Percentiles rank a stretch among this genome's conserved stretches.
Evolutionary conservation across 2,888 invertebrate species (phyloP).

Genomic region (Drosophila atroscutellata): DNA sequence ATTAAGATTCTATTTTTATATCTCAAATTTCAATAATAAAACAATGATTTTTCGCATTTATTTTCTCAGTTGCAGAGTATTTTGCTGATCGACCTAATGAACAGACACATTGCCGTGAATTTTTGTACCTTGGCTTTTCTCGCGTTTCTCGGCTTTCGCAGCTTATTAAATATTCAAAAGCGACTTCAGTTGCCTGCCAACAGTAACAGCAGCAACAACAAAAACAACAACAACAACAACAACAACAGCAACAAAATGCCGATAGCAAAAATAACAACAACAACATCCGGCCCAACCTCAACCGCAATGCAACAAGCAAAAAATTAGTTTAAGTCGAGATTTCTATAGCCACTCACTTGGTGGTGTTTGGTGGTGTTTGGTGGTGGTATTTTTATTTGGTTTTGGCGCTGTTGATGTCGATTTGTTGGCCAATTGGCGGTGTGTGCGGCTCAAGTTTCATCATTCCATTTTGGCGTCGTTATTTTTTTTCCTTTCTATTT

Average conservation of each 20-base stretch:
- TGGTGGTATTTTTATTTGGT: neutral
- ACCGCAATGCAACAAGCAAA: constrained; percentile 67
- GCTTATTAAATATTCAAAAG: constrained; percentile 79
- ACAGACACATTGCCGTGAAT: neutral
- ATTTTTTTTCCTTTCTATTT: constrained; percentile 14
- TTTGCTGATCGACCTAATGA: neutral
- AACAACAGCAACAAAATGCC: constrained; percentile 3
- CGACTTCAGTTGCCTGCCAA: constrained; percentile 59
- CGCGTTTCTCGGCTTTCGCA: constrained; percentile 41
- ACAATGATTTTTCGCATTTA: too few relatives aligned
- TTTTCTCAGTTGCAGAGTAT: constrained; percentile 20
- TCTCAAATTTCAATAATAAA: too few relatives aligned
- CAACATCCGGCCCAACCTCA: constrained; percentile 3
- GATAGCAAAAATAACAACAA: constrained; percentile 3
- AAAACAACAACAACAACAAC: constrained; percentile 4
- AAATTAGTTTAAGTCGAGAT: constrained; percentile 80
- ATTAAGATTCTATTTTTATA: neutral
- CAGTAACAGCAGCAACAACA: constrained; percentile 20
- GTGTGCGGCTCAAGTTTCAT: constrained; percentile 48
- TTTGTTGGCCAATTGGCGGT: constrained; percentile 66
- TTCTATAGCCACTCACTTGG: constrained; percentile 49
- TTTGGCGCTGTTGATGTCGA: constrained; percentile 43
- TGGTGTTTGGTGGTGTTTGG: neutral
- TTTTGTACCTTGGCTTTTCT: constrained; percentile 20
- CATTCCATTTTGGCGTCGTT: constrained; percentile 40